Conservation (phyloP, 1,140 invertebrate genomes). For the Atta texana region DNA sequence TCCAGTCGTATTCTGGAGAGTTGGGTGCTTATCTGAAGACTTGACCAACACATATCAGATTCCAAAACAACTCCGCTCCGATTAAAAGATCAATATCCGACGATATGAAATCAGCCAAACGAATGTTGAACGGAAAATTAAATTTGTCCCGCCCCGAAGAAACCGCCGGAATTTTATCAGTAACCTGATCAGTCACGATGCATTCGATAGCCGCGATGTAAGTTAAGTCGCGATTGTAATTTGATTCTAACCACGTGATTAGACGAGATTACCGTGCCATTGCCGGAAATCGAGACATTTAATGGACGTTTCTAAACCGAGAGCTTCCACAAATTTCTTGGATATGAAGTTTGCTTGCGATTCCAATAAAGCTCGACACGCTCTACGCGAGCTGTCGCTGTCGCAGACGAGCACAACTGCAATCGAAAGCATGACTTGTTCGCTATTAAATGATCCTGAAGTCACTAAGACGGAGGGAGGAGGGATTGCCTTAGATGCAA, state of each 20-base stretch:
- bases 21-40: slow-evolving; percentile 48
- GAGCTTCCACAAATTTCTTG: background rate
- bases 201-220: slow-evolving; percentile 26
- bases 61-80: slow-evolving; percentile 70
- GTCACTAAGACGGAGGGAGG: too few relatives aligned
- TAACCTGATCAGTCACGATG: slow-evolving; percentile 27
- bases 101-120: slow-evolving; percentile 66
- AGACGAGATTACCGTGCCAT: background rate
- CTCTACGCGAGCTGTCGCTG: background rate
- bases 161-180: slow-evolving; percentile 18
- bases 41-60: slow-evolving; percentile 71
- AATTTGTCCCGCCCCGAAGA: background rate
- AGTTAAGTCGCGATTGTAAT: slow-evolving; percentile 43
- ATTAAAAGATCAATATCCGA: slow-evolving; percentile 61
- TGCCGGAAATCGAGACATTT: slow-evolving; percentile 4
- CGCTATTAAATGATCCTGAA: too few relatives aligned
- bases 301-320: background rate
- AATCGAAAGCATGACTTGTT: background rate
- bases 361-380: background rate
- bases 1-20: slow-evolving; percentile 56
- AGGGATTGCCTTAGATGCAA: too few relatives aligned
- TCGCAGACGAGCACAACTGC: background rate
- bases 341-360: slow-evolving; percentile 31
- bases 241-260: background rate
- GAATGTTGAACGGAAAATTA: background rate